Conservation (phyloP, 2,113 vertebrate genomes). For the Peucedramus taeniatus region DNA sequence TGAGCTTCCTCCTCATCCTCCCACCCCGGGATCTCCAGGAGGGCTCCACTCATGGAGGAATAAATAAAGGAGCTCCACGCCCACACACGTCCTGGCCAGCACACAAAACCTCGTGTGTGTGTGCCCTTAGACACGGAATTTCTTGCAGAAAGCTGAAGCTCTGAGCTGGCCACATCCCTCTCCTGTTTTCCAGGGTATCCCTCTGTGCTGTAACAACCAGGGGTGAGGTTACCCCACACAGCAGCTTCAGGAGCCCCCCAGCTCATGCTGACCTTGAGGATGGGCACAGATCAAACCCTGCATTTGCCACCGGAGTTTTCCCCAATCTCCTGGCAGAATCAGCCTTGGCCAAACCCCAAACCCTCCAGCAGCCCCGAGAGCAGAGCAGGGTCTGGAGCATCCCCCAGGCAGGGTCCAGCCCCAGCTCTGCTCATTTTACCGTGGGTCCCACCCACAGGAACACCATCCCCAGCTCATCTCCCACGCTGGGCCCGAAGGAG, state of each 20-base stretch:
- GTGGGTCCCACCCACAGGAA: fast-evolving
- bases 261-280: not conserved
- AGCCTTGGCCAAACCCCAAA: not conserved
- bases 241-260: not conserved
- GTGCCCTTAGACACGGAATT: not conserved
- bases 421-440: not conserved
- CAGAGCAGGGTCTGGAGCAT: not conserved
- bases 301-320: fast-evolving
- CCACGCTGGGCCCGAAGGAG: not conserved
- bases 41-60: not conserved
- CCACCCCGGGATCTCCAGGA: not conserved
- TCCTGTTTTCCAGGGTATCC: not conserved
- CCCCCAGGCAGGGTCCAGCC: not conserved
- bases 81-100: not conserved
- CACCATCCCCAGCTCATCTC: not conserved
- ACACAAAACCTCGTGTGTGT: fast-evolving
- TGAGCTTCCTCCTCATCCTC: not conserved
- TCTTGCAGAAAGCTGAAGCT: not conserved
- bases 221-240: not conserved
- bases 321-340: not conserved
- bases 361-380: fast-evolving
- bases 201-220: no score
- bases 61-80: not conserved
- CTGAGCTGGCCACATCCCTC: not conserved
- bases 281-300: not conserved